A percentile compares a stretch with the other conserved stretches of the same genome.
phyloP scores from a whole-genome alignment of 2,113 vertebrate species.

The Elgaria multicarinata region DNA sequence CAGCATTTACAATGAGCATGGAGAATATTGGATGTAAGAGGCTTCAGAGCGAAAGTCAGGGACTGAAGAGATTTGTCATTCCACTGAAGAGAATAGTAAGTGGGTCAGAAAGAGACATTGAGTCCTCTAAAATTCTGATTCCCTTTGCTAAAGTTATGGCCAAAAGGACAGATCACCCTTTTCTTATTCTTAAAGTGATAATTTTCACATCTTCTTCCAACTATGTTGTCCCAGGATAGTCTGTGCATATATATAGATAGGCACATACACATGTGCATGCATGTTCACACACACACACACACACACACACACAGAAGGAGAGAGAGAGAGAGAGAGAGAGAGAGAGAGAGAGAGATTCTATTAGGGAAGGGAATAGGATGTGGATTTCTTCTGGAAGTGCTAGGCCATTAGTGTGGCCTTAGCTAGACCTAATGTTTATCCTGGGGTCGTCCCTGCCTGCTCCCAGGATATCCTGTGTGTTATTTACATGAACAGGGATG shows the following conservation, averaged over 20 bases:
- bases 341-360: too few relatives aligned
- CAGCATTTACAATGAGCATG: background rate
- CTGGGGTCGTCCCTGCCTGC: too few relatives aligned
- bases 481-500: too few relatives aligned
- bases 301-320: too few relatives aligned
- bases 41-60: background rate
- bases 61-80: constrained; percentile 3
- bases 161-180: background rate
- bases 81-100: background rate
- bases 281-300: too few relatives aligned
- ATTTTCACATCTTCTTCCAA: background rate
- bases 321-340: too few relatives aligned
- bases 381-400: background rate
- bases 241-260: background rate
- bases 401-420: background rate
- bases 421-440: too few relatives aligned
- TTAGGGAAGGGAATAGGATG: background rate
- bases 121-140: background rate
- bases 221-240: background rate
- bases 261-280: background rate
- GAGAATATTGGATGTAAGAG: background rate
- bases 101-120: background rate
- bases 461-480: too few relatives aligned
- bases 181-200: background rate
- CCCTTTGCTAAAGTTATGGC: too few relatives aligned